Conservation (phyloP, 2,888 invertebrate genomes). For the Platycheirus rosarum region DNA sequence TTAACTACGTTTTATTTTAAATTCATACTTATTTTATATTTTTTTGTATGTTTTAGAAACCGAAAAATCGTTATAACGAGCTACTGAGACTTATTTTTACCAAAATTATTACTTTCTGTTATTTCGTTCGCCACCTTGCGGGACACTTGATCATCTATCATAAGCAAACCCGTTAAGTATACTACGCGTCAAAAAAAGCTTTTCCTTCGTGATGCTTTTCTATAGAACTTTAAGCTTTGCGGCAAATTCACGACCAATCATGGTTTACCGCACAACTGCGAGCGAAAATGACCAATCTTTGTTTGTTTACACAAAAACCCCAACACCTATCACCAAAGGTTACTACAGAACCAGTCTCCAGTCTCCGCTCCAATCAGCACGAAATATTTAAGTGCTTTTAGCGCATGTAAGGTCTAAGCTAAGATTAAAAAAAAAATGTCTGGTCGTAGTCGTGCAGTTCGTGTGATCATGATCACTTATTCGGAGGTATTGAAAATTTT, state of each 20-base stretch:
- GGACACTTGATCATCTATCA: too few species aligned
- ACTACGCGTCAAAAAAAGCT: too few species aligned
- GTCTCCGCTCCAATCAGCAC: conserved; percentile 50
- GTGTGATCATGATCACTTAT: conserved; percentile 17
- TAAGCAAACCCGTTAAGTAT: too few species aligned
- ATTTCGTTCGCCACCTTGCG: too few species aligned
- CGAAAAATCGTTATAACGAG: too few species aligned
- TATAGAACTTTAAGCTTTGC: conserved; percentile 28
- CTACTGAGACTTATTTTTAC: too few species aligned
- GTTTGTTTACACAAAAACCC: conserved; percentile 44
- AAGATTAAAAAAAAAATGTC: conserved; percentile 37
- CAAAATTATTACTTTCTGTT: too few species aligned
- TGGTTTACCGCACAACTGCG: neutral
- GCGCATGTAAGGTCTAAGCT: conserved; percentile 29
- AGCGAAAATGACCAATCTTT: conserved; percentile 10
- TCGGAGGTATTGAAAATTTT: conserved; percentile 24
- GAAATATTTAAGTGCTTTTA: conserved; percentile 42
- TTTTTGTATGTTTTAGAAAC: too few species aligned
- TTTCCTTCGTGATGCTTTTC: too few species aligned
- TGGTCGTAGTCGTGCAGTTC: conserved; percentile 35
- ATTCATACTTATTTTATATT: too few species aligned
- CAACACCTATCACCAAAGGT: conserved; percentile 53
- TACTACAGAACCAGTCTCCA: conserved; percentile 59
- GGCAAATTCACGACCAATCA: conserved; percentile 37
- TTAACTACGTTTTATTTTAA: too few species aligned